These are phyloP conservation scores for Percina caprodes DNA, from an alignment of 2,113 vertebrate genomes.

Conservation along the genomic window DNA sequence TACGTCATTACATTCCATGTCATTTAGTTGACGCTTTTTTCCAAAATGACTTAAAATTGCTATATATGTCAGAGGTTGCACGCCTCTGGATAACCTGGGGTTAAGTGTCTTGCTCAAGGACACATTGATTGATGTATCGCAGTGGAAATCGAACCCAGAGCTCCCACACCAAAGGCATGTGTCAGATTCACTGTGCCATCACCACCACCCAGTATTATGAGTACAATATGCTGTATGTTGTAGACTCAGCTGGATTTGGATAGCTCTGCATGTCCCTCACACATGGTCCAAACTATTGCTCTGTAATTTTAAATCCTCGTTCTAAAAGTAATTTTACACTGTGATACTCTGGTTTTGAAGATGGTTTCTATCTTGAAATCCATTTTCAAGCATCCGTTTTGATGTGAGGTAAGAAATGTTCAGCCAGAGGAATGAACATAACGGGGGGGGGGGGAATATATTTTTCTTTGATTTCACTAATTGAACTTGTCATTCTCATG, in stretches of 20 bases:
- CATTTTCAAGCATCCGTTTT: neutral
- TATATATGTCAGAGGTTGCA: no score
- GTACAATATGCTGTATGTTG: neutral
- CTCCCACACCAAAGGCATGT: no score
- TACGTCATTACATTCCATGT: no score
- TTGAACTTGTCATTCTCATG: conserved; percentile 4
- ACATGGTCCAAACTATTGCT: conserved; percentile 12
- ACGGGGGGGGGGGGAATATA: conserved; percentile 2
- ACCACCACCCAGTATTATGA: neutral
- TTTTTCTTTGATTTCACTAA: conserved; percentile 33
- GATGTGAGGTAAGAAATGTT: neutral
- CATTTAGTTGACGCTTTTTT: no score
- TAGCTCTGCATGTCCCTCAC: conserved; percentile 15
- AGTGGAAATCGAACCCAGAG: no score
- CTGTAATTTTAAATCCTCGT: conserved; percentile 17
- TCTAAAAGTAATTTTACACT: neutral
- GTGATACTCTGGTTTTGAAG: neutral
- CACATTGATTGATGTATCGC: no score
- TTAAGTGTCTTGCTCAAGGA: no score
- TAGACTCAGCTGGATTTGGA: neutral
- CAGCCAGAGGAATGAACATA: conserved; percentile 18
- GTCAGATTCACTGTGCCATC: no score
- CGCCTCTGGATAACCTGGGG: no score
- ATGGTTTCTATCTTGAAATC: neutral
- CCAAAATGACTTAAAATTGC: no score